Conservation (phyloP, 2,113 vertebrate genomes). For the Lagopus leucura region DNA sequence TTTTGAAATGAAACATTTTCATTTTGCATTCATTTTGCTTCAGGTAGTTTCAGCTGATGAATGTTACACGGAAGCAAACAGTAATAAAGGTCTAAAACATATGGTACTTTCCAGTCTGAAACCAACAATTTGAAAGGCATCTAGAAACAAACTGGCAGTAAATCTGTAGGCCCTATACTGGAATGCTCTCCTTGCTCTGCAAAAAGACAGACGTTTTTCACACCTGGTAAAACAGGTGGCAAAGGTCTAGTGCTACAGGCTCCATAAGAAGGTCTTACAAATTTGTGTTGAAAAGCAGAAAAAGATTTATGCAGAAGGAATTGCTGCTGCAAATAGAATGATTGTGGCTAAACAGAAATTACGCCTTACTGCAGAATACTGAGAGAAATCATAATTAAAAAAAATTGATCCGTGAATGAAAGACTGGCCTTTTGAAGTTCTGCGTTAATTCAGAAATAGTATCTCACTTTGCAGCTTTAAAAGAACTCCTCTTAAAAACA, state of each 20-base stretch:
- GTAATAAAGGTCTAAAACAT: not conserved
- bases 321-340: not conserved
- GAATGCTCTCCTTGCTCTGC: not conserved
- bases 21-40: not conserved
- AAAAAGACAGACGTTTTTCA: not conserved
- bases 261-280: not conserved
- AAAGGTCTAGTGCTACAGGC: not conserved
- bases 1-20: not conserved
- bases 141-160: not conserved
- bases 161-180: not conserved
- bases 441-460: not conserved
- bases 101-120: not conserved
- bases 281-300: not conserved
- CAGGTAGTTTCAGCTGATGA: not conserved
- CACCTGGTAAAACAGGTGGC: not conserved
- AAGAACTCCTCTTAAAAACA: not conserved
- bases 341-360: not conserved
- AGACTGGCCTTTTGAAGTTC: not conserved
- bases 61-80: not conserved
- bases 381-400: not conserved
- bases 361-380: not conserved
- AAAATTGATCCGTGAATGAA: not conserved
- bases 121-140: not conserved
- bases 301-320: not conserved
- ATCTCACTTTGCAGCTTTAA: not conserved